These are phyloP conservation scores for Pandemis cinnamomeana DNA, from an alignment of 2,888 invertebrate species.

Conservation along the genomic window DNA sequence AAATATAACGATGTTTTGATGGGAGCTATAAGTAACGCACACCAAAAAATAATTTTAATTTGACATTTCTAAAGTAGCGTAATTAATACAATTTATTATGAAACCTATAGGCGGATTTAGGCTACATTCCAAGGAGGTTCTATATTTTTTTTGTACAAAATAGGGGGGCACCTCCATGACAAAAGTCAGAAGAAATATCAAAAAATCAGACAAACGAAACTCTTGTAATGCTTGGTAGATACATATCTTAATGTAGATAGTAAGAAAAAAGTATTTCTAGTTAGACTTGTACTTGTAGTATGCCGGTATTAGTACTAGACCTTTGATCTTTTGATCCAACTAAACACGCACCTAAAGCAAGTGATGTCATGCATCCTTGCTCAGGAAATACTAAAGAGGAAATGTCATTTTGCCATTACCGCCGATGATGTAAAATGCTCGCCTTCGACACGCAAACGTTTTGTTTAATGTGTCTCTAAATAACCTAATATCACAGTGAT, in stretches of 20 bases:
- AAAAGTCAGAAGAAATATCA: neutral
- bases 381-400: slow-evolving; percentile 57
- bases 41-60: too few relatives aligned
- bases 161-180: neutral
- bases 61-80: too few relatives aligned
- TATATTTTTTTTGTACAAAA: too few relatives aligned
- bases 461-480: neutral
- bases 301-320: neutral
- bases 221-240: too few relatives aligned
- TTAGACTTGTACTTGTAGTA: neutral
- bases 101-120: too few relatives aligned
- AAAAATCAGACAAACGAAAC: neutral
- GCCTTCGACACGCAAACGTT: slow-evolving; percentile 45
- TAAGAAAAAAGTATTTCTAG: too few relatives aligned
- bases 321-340: slow-evolving; percentile 22
- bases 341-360: slow-evolving; percentile 7
- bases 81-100: too few relatives aligned
- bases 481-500: neutral
- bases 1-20: too few relatives aligned
- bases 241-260: too few relatives aligned
- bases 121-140: too few relatives aligned
- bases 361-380: slow-evolving; percentile 14
- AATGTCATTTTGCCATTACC: slow-evolving; percentile 62
- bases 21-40: too few relatives aligned
- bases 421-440: slow-evolving; percentile 54